Evolutionary conservation across 2,888 invertebrate species (phyloP).

Genomic region (Unio delphinus): DNA sequence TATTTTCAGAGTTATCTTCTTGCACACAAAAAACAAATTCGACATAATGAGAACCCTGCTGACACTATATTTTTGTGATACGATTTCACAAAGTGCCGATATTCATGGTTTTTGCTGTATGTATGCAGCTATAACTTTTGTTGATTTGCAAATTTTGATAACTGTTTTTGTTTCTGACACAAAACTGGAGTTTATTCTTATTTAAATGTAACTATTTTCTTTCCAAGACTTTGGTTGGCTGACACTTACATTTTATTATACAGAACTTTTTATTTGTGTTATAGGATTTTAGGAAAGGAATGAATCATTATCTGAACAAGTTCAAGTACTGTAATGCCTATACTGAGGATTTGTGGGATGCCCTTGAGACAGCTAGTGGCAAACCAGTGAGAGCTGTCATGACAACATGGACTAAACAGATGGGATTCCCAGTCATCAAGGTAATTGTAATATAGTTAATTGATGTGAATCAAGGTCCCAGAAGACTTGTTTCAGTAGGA

Average conservation of each 20-base stretch:
- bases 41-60: too few relatives aligned
- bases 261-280: slow-evolving; percentile 33
- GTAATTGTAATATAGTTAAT: slow-evolving; percentile 35
- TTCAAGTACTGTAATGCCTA: slow-evolving; percentile 92
- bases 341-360: slow-evolving; percentile 94
- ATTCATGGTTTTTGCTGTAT: too few relatives aligned
- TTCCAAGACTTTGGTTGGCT: too few relatives aligned
- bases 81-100: too few relatives aligned
- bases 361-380: slow-evolving; percentile 88
- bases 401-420: slow-evolving; percentile 97
- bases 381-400: slow-evolving; percentile 93
- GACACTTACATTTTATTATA: not conserved
- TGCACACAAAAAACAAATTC: too few relatives aligned
- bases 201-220: too few relatives aligned
- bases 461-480: not conserved
- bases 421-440: slow-evolving; percentile 91
- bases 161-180: too few relatives aligned
- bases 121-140: too few relatives aligned
- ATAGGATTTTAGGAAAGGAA: slow-evolving; percentile 89
- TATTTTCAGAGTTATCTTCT: too few relatives aligned
- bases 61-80: too few relatives aligned
- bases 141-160: too few relatives aligned
- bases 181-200: too few relatives aligned
- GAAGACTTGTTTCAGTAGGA: not conserved
- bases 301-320: slow-evolving; percentile 89